These are phyloP conservation scores for Ceratina japonica DNA, from an alignment of 1,140 invertebrate species.

Conservation along the genomic window DNA sequence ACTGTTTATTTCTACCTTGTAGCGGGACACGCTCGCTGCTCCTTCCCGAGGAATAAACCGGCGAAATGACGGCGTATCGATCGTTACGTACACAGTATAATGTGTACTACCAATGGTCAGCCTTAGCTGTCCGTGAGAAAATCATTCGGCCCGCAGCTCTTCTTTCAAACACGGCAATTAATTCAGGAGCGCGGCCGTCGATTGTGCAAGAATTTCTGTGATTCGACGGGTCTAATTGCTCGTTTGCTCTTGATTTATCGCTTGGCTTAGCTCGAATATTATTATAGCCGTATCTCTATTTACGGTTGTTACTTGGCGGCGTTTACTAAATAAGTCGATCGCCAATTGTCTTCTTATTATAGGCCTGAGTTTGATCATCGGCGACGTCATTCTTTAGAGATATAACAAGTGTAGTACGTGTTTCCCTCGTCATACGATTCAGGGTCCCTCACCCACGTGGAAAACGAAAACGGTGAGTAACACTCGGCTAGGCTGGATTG, in stretches of 20 bases:
- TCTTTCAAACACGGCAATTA: not conserved
- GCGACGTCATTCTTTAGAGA: too few species aligned
- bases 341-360: constrained; percentile 9
- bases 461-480: constrained; percentile 3
- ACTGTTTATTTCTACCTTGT: constrained; percentile 58
- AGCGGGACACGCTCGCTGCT: not conserved
- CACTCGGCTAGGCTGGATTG: constrained; percentile 7
- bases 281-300: constrained; percentile 1
- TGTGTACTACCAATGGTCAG: not conserved
- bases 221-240: not conserved
- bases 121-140: constrained; percentile 4
- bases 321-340: not conserved
- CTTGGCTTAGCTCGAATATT: too few species aligned
- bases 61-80: constrained; percentile 29
- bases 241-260: not conserved
- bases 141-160: not conserved
- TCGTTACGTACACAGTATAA: constrained; percentile 15
- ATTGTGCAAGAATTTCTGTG: constrained; percentile 17
- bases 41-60: not conserved
- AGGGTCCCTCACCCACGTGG: not conserved
- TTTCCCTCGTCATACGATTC: not conserved
- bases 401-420: too few species aligned
- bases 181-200: not conserved
- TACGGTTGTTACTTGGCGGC: not conserved
- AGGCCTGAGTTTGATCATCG: constrained; percentile 9